Evolutionary conservation across 2,888 invertebrate species (phyloP).

Genomic region (Nomada hirtipes): DNA sequence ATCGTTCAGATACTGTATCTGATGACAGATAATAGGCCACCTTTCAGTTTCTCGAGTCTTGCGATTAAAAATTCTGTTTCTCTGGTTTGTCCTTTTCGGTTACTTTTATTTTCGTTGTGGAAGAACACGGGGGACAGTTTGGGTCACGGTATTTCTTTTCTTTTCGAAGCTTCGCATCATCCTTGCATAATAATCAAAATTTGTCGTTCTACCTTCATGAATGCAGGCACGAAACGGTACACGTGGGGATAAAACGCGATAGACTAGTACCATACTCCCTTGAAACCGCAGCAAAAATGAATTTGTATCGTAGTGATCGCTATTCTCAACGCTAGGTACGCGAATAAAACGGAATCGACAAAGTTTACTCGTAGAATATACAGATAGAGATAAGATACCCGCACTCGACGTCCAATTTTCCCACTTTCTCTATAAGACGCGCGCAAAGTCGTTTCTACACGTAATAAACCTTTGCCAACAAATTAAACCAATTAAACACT

Average conservation of each 20-base stretch:
- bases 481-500: no score
- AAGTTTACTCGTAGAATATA: constrained; percentile 1
- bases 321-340: not conserved
- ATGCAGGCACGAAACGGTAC: not conserved
- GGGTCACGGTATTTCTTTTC: not conserved
- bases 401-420: no score
- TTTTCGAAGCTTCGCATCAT: no score
- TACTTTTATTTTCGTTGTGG: not conserved
- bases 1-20: constrained; percentile 48
- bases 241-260: constrained; percentile 1
- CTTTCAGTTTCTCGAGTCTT: constrained; percentile 29
- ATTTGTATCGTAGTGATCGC: constrained; percentile 24
- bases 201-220: not conserved
- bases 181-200: not conserved
- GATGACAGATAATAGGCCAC: constrained; percentile 51
- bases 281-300: constrained; percentile 31
- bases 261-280: constrained; percentile 19
- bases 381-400: not conserved
- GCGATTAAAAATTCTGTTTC: constrained; percentile 13
- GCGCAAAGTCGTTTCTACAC: no score
- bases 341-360: constrained; percentile 19
- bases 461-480: no score
- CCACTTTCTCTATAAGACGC: no score
- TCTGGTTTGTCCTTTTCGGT: no score
- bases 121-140: not conserved